Base-by-base conservation (phyloP, 2,888 invertebrate genomes). In the Sphaerophoria rueppellii region DNA sequence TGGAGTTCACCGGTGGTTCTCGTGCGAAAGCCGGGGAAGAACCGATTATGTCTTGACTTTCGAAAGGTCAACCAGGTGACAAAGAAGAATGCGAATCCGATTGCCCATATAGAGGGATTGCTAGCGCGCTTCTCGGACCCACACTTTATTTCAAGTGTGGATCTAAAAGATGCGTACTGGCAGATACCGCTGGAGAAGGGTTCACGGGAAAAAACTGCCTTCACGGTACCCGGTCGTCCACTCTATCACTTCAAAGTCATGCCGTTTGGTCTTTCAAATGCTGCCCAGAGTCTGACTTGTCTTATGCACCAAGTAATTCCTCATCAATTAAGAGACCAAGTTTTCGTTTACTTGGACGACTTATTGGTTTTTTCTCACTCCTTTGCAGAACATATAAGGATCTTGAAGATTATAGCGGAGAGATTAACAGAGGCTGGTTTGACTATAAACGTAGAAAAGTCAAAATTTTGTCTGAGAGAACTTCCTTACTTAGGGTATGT, bases 1-100 rank as follows among this genome's bases (percentile, higher is more conserved):
- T 89, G 89, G 90, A 86, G 87, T 12, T 88, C 88, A 6, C 88
- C 89, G 3, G 86, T 88, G 1, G 87, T 88, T 0, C 6, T 58
- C 14, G 58, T 58, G 2, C 37, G 58, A 37, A 58, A 58, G 14
- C 50, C 50, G 0, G 50, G 50, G 7, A 50, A 50, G 6, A 50
- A 50, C 50, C 50, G 50, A 7, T 0, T 50, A 7, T 50, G 50
- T 14, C n/a, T 50, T 7, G 50, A 50, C 16, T 50, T 50, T 50
- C 14, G 16, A 0, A 16, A 50, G 6, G 50, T 50, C 7, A 50
- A 50, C 6, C 50, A 11, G n/a, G 50, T 50, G 0, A 16, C 50
- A 0, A 50, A 50, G 3, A 50, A 50, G 6, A 50, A 50, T 14
- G 50, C 50, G 14, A 50, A 16, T 5, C 55, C 55, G 5, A 55